Conservation (phyloP, 2,888 invertebrate species). For the Schizotus pectinicornis region DNA sequence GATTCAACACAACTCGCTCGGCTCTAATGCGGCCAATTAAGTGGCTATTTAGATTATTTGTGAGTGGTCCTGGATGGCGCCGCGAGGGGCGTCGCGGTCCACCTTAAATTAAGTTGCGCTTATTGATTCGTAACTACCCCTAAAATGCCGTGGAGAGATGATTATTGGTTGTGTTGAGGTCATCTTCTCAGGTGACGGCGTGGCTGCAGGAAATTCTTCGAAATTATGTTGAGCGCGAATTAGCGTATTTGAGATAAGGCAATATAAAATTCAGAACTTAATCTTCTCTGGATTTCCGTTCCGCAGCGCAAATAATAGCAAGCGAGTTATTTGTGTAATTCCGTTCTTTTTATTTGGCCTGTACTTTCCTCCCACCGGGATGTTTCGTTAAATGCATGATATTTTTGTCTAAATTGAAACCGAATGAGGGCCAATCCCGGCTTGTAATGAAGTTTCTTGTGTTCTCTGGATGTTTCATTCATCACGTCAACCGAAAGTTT, state of each 20-base stretch:
- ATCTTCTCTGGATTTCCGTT: constrained; percentile 38
- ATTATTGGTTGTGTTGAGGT: too few species aligned
- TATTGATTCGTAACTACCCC: too few species aligned
- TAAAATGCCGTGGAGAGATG: too few species aligned
- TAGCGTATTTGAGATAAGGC: constrained; percentile 41
- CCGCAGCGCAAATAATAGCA: constrained; percentile 10
- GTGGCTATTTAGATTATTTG: constrained; percentile 49
- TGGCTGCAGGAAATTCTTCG: constrained; percentile 45
- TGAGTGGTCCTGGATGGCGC: constrained; percentile 42
- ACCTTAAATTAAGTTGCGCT: not conserved
- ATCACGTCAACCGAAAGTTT: constrained; percentile 26
- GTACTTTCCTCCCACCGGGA: too few species aligned
- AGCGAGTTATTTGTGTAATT: too few species aligned
- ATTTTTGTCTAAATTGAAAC: constrained; percentile 1
- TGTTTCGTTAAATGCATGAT: not conserved
- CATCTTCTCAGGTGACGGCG: too few species aligned
- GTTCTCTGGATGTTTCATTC: constrained; percentile 20
- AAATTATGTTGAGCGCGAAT: constrained; percentile 48
- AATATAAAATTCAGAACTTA: constrained; percentile 49
- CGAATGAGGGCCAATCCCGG: not conserved
- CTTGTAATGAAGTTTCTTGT: constrained; percentile 11
- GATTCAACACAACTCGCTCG: constrained; percentile 35
- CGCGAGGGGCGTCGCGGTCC: constrained; percentile 20
- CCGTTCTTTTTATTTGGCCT: too few species aligned
- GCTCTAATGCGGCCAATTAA: constrained; percentile 44